Base-by-base conservation (phyloP, 2,113 vertebrate species). In the Thymallus thymallus region DNA sequence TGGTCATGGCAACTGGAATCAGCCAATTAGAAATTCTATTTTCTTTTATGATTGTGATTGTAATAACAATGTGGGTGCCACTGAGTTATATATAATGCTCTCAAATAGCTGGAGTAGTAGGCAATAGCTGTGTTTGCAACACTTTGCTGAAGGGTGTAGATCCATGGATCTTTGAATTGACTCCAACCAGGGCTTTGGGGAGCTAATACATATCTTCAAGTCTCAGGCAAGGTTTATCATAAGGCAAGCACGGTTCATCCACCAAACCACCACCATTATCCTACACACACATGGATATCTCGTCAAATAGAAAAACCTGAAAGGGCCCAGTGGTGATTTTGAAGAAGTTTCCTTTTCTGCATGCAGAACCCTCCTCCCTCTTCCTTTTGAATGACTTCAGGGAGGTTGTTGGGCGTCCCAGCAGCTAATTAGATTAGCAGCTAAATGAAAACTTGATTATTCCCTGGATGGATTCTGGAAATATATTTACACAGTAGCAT, bases 361-460 rank as follows among this genome's bases (percentile, higher is more conserved):
- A 74, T 69, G n/a, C 5, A 58, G 22, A 26, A 56, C 26, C 61
- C 30, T 14, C 22, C 7, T 41, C 30, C 45, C 12, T 71, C n/a
- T 5, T 68, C 48, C n/a, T 75, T 68, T 76, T 18, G 35, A 71
- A 86, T 82, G 35, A 80, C 89, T 88, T 87, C 74, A 64, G 90
- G 86, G 90, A 88, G 72, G 75, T 56, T 45, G 73, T 3, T 12
- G 14, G 76, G 74, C 77, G 9, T 77, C 10, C 71, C 23, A 60
- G 88, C 46, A 20, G 72, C 84, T 91, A 91, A 92, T 91, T 89
- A 89, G 87, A 92, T 91, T 91, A 92, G 87, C 90, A 79, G 88
- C 78, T 77, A 76, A 92, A 93, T 93, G 92, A 90, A 91, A 87
- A 83, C 86, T 85, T 92, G 90, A 93, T 94, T 92, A 92, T 90